Conservation (phyloP, 2,113 vertebrate species). For the Empidonax alnorum region DNA sequence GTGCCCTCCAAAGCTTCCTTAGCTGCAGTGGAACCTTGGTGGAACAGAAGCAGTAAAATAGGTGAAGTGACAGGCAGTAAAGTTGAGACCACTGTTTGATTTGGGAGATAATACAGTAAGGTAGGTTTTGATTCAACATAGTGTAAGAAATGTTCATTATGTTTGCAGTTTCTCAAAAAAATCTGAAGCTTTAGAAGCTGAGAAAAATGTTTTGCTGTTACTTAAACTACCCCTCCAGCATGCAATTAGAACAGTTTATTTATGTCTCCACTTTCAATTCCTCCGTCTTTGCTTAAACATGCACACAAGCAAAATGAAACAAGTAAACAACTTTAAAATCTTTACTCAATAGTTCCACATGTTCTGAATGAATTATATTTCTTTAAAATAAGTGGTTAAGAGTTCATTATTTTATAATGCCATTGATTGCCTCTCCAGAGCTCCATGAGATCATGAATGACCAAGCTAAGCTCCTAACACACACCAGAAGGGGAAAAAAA, state of each 20-base stretch:
- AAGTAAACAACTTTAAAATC: not conserved
- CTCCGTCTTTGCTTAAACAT: not conserved
- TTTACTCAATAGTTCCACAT: not conserved
- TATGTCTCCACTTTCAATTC: not conserved
- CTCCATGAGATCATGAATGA: not conserved
- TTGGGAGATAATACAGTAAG: not conserved
- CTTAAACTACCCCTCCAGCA: not conserved
- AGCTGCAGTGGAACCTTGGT: not conserved
- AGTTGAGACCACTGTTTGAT: not conserved
- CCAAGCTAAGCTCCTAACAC: not conserved
- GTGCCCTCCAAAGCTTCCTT: not conserved
- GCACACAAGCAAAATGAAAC: not conserved
- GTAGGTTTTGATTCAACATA: not conserved
- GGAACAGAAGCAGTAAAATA: not conserved
- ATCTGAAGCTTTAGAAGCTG: not conserved
- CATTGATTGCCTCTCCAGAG: not conserved
- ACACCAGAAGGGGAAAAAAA: not conserved
- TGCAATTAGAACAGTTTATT: not conserved
- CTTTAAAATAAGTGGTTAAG: not conserved
- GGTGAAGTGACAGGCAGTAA: not conserved
- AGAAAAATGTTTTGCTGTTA: not conserved
- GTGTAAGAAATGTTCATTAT: not conserved
- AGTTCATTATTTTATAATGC: not conserved
- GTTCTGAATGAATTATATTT: not conserved
- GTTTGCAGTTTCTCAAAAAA: not conserved